Percentiles rank a stretch among this genome's conserved stretches.
Conservation (phyloP, 2,113 vertebrate species). For the Procavia capensis region DNA sequence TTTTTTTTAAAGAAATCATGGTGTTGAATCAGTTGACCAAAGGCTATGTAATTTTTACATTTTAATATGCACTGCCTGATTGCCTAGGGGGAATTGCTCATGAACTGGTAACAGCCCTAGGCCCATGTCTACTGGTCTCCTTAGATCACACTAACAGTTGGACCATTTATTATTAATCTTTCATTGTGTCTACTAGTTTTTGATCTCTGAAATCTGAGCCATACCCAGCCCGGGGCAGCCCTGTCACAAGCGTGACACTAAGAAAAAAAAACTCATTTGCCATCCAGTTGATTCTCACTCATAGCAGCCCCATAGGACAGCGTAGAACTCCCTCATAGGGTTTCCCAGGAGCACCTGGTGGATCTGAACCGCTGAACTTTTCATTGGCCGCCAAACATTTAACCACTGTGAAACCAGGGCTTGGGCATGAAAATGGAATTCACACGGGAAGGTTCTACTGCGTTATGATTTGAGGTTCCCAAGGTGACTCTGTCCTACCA, state of each 20-base stretch:
- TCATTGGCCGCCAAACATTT: too few relatives aligned
- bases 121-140: not conserved
- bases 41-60: not conserved
- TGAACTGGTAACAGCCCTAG: not conserved
- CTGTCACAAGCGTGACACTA: not conserved
- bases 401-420: too few relatives aligned
- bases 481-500: not conserved
- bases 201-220: not conserved
- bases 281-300: too few relatives aligned
- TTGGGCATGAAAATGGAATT: not conserved
- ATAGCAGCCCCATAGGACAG: too few relatives aligned
- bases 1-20: not conserved
- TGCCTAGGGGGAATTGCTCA: not conserved
- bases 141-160: not conserved
- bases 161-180: constrained; percentile 12
- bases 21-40: not conserved
- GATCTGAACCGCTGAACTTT: too few relatives aligned
- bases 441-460: not conserved
- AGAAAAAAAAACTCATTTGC: too few relatives aligned
- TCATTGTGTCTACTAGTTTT: not conserved
- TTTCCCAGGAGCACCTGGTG: too few relatives aligned
- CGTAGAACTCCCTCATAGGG: too few relatives aligned
- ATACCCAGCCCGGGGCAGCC: too few relatives aligned
- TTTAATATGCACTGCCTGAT: not conserved
- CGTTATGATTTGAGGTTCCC: not conserved